Evolutionary conservation across 2,797 vertebrate species (phyloP).

Genomic region (Varecia variegata): DNA sequence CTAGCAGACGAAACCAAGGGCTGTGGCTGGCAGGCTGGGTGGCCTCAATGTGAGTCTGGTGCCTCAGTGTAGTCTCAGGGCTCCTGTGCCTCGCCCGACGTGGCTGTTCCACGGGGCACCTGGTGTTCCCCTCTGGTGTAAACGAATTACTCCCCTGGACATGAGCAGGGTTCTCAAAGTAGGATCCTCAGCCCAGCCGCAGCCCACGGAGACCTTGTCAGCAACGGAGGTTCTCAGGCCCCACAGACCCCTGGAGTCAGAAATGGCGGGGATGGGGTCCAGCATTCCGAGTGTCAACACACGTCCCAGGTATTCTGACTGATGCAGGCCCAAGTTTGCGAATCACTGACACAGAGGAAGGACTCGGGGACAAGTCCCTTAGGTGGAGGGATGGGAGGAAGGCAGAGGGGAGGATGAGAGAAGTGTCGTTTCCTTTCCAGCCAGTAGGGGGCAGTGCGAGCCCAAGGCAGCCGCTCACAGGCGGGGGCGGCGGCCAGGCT

Average conservation of each 20-base stretch:
- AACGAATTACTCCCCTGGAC: fast-evolving
- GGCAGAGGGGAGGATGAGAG: not conserved
- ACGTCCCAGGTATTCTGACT: not conserved
- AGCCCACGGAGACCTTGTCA: fast-evolving
- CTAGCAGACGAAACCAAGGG: not conserved
- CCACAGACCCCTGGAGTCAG: not conserved
- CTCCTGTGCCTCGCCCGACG: not conserved
- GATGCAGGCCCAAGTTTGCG: not conserved
- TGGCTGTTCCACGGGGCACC: fast-evolving
- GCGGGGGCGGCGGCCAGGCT: not conserved
- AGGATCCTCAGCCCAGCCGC: not conserved
- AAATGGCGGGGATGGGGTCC: not conserved
- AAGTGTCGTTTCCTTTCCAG: not conserved
- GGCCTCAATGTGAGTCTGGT: not conserved
- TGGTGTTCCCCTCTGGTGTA: fast-evolving
- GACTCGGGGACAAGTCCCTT: too few species aligned
- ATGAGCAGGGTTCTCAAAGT: too few species aligned
- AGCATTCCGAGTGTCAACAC: too few species aligned
- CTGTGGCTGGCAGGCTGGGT: fast-evolving
- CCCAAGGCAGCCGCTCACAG: not conserved
- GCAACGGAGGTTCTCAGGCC: not conserved
- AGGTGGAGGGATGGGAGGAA: not conserved
- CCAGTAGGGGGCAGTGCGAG: not conserved
- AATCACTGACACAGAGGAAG: not conserved
- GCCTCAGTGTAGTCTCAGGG: fast-evolving